Evolutionary conservation across 2,888 invertebrate genomes (phyloP).

Genomic region (Cantharis rustica): DNA sequence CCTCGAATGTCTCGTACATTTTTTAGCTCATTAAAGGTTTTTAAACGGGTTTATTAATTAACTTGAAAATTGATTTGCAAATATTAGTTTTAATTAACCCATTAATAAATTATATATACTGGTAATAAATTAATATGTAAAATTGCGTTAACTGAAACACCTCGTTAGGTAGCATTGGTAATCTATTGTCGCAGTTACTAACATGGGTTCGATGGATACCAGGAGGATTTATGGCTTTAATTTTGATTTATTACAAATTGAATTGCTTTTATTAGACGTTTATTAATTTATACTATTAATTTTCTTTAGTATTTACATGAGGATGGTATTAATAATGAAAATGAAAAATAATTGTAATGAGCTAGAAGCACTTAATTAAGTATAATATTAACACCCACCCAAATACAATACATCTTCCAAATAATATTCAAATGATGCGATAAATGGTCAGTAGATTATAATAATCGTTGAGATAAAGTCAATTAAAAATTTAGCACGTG

Average conservation of each 20-base stretch:
- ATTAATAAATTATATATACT: neutral
- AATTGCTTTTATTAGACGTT: neutral
- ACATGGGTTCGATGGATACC: neutral
- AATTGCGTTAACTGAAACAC: neutral
- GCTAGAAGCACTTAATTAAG: neutral
- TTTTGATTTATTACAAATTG: neutral
- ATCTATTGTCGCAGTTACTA: neutral
- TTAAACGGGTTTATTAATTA: neutral
- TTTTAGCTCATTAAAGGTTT: neutral
- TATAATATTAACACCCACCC: neutral
- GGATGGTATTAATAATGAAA: neutral
- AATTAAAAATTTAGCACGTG: slow-evolving; percentile 40
- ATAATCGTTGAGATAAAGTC: slow-evolving; percentile 38
- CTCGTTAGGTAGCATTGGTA: neutral
- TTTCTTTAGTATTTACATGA: neutral
- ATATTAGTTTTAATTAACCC: neutral
- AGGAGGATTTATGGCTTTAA: neutral
- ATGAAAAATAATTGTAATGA: neutral
- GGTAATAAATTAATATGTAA: neutral
- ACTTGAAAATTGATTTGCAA: neutral
- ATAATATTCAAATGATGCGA: slow-evolving; percentile 29
- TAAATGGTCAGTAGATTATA: slow-evolving; percentile 33
- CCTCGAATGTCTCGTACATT: neutral
- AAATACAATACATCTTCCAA: neutral
- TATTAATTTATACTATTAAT: neutral